phyloP scores from a whole-genome alignment of 2,113 vertebrate species.

The Lycaon pictus region DNA sequence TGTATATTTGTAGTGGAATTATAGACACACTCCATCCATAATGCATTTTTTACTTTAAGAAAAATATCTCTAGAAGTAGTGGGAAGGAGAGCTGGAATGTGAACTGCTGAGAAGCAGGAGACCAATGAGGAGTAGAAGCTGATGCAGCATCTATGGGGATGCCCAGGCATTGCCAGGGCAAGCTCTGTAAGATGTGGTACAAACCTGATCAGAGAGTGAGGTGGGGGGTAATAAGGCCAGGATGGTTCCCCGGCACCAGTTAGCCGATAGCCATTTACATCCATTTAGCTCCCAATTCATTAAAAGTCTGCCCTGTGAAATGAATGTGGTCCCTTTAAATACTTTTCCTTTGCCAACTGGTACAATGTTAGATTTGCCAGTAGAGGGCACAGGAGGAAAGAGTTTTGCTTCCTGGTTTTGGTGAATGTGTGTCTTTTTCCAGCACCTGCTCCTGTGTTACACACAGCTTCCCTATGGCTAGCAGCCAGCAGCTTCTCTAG shows the following conservation, averaged over 20 bases:
- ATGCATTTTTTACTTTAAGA: not conserved
- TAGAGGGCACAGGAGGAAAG: slow-evolving; percentile 28
- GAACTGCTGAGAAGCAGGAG: not conserved
- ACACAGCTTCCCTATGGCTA: not conserved
- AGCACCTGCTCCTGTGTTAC: not conserved
- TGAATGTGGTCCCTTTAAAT: not conserved
- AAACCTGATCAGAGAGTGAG: not conserved
- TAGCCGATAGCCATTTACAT: not conserved
- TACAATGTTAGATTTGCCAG: not conserved
- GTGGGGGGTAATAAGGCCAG: not conserved
- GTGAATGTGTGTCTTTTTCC: not conserved
- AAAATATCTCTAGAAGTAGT: not conserved
- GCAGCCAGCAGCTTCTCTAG: not conserved
- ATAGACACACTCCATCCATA: not conserved
- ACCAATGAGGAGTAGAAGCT: not conserved
- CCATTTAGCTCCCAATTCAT: not conserved
- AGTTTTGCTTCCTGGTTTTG: not conserved
- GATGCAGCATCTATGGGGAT: not conserved
- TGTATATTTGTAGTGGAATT: not conserved
- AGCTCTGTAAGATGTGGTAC: not conserved
- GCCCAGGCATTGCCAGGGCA: not conserved
- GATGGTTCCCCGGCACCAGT: not conserved
- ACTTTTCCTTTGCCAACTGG: not conserved
- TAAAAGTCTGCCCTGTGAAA: not conserved
- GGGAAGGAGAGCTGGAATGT: not conserved